Evolutionary conservation across 2,797 vertebrate species (phyloP).

Genomic region (Scyliorhinus canicula): DNA sequence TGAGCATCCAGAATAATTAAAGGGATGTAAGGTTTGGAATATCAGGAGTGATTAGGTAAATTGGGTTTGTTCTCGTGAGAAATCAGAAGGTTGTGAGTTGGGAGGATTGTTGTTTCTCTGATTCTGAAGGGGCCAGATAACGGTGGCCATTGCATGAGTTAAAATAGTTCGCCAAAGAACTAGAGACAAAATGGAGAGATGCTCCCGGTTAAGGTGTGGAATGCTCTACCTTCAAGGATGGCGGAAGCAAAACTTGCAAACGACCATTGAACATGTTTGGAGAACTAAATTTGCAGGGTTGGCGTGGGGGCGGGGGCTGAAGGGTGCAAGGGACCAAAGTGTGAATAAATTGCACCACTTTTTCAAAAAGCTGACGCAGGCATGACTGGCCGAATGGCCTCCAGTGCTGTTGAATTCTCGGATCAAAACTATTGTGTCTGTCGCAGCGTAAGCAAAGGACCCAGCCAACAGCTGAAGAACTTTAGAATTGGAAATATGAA

Average conservation of each 20-base stretch:
- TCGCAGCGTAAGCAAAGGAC: not conserved
- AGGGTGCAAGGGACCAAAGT: not conserved
- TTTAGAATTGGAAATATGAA: not conserved
- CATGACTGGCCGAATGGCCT: not conserved
- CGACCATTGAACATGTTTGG: not conserved
- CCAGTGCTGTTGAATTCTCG: not conserved
- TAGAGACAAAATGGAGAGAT: not conserved
- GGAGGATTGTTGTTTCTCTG: not conserved
- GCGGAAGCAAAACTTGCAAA: not conserved
- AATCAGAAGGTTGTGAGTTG: not conserved
- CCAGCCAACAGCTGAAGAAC: not conserved
- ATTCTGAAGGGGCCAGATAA: not conserved
- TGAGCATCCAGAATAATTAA: not conserved
- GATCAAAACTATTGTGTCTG: not conserved
- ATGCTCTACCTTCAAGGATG: not conserved
- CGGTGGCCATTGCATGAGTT: not conserved
- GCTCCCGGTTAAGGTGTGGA: not conserved
- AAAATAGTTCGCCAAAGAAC: not conserved
- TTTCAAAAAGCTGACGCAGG: too few relatives aligned
- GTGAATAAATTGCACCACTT: not conserved
- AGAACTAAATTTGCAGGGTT: not conserved
- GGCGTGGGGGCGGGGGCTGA: too few relatives aligned
- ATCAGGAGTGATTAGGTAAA: not conserved
- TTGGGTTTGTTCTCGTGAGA: not conserved
- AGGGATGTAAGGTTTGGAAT: not conserved